Base-by-base conservation (phyloP, 2,797 vertebrate species). In the Mormyrus hasselquistii region DNA sequence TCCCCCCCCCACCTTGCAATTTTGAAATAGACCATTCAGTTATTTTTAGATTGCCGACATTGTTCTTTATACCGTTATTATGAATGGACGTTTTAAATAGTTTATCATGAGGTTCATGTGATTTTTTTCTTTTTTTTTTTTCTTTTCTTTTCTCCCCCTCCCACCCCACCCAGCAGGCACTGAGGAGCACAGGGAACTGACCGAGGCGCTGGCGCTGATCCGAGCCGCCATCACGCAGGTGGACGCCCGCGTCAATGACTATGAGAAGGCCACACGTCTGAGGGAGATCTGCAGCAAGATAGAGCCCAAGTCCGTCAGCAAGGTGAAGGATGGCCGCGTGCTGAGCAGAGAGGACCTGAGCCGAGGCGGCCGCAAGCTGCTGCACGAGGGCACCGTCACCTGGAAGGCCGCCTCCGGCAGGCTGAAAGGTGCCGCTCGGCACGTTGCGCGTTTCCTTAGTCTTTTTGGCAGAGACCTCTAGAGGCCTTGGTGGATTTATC, bases 401-500 rank as follows among this genome's bases (percentile, higher is more conserved):
- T 99, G 98, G 97, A 99, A 98, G 92, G 96, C 97, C 9, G 96
- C 97, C 0, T 98, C 98, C 0, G 99, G 99, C 41, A 93, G 99
- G 5, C 95, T 99, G 87, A 99, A 99, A 97, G 99, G 99, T 99
- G 90, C 86, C 47, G 0, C 16, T 0, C 14, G 3, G 12, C 52
- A 4, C 52, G 14, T 53, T 19, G 1, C 19, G 53, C 1, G 3
- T 55, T 55, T 1, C 7, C 5, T 6, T 19, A 0, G 5, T n/a
- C 55, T 7, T 8, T 59, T 19, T 8, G 73, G 9, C 25, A 34
- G 29, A 79, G 1, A 79, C n/a, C 19, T n/a, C 16, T 49, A 10
- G 14, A 47, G 38, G 8, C 76, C 41, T 47, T 82, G 2, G 69
- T 34, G 69, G 6, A 8, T 44, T 12, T 12, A 7, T 2, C 22